Base-by-base conservation (phyloP, 2,797 vertebrate genomes). In the Tangara arthus region DNA sequence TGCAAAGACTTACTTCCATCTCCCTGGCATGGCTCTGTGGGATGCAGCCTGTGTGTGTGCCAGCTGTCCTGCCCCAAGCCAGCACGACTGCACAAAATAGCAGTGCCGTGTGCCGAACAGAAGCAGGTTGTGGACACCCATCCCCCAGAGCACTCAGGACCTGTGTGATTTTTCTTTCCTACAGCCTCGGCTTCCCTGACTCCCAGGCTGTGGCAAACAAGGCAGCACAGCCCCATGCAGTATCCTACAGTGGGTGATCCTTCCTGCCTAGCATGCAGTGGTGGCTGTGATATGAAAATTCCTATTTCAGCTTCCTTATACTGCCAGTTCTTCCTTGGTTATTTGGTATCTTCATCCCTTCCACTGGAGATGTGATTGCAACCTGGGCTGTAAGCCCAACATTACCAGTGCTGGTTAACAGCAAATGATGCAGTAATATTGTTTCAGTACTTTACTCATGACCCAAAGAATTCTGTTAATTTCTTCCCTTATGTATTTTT, bases 151-250 rank as follows among this genome's bases (percentile, higher is more conserved):
- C 63, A 24, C 34, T 9, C 2, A 3, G n/a, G 61, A 35, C 17
- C 50, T 2, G 1, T 17, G 34, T 1, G 0, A 65, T 52, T 66
- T 42, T 82, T 23, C 15, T 30, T 94, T 13, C 39, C 39, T 3
- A 2, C 24, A 17, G 2, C 37, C 21, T 65, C 0, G 0, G 27
- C n/a, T 61, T 50, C 55, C 49, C 63, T 49, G 27, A 14, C 18
- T 39, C 32, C 7, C 5, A 23, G 10, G 23, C 26, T 53, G 20
- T 24, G 50, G 57, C 63, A 72, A 61, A 23, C 0, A 0, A 72
- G 32, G 77, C 59, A 71, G 52, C 27, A 24, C 1, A 1, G 52
- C 55, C 34, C 70, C 21, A 7, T 37, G 11, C 39, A 65, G 37
- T 28, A 26, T 23, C 39, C 61, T 24, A 1, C 18, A 10, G 34